These are phyloP conservation scores for Synanceia verrucosa DNA, from an alignment of 2,797 vertebrate species.

Conservation along the genomic window DNA sequence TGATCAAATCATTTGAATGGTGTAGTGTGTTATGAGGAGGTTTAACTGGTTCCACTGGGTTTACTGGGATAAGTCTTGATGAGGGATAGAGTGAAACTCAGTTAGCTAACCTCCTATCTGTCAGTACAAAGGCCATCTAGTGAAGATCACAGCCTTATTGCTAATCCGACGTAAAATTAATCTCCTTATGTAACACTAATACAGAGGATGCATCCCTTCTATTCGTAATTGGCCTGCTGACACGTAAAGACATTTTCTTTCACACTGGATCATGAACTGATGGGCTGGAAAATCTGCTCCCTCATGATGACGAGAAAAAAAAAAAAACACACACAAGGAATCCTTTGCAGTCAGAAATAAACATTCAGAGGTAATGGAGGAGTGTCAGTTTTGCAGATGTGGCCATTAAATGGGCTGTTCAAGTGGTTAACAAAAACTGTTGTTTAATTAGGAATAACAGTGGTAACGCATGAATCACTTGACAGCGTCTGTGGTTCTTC, in stretches of 20 bases:
- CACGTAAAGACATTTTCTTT: slow-evolving; percentile 25
- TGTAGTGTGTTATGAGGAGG: neutral
- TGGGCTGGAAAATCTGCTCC: slow-evolving; percentile 14
- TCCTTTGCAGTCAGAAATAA: slow-evolving; percentile 17
- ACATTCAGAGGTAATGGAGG: slow-evolving; percentile 22
- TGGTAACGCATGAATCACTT: slow-evolving; percentile 7
- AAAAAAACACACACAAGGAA: neutral
- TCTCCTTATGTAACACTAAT: slow-evolving; percentile 1
- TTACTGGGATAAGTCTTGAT: neutral
- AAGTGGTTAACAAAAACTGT: slow-evolving; percentile 31
- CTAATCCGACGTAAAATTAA: neutral
- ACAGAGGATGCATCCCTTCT: neutral
- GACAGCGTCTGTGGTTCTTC: neutral
- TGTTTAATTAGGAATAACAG: slow-evolving; percentile 22
- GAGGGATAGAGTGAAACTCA: too few species aligned
- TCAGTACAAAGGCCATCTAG: neutral
- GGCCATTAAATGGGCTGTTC: slow-evolving; percentile 22
- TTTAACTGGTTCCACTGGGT: neutral
- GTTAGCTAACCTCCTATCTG: neutral
- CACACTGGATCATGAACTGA: slow-evolving; percentile 14
- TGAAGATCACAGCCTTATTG: neutral
- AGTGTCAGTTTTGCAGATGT: slow-evolving; percentile 16
- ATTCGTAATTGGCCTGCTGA: neutral
- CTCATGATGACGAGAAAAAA: slow-evolving; percentile 12
- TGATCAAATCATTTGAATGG: slow-evolving; percentile 5